phyloP scores from a whole-genome alignment of 1,140 invertebrate genomes.

The Argopecten irradians region DNA sequence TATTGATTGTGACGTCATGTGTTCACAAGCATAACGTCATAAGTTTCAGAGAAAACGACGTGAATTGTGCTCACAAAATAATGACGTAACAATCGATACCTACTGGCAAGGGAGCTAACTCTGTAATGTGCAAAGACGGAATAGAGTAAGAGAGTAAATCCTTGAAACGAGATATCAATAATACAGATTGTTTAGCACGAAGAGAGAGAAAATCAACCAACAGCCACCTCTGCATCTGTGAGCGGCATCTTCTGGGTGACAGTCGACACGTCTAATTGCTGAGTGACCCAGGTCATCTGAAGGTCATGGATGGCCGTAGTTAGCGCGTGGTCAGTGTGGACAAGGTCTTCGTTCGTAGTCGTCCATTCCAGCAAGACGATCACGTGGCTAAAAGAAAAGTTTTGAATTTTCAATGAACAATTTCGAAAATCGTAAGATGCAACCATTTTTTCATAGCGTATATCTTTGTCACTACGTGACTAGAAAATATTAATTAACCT shows the following conservation, averaged over 20 bases:
- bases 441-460: too few relatives aligned
- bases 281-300: conserved; percentile 66
- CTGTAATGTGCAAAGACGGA: too few relatives aligned
- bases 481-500: too few relatives aligned
- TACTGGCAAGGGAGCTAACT: too few relatives aligned
- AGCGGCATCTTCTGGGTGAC: conserved; percentile 65
- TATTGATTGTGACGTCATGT: too few relatives aligned
- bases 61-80: too few relatives aligned
- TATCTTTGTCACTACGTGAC: too few relatives aligned
- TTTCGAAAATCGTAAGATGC: not conserved
- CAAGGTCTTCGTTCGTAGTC: conserved; percentile 22
- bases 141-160: not conserved
- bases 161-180: not conserved
- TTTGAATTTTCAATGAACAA: not conserved
- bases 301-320: conserved; percentile 61
- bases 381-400: conserved; percentile 59
- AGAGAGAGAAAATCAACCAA: not conserved
- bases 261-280: conserved; percentile 57
- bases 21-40: too few relatives aligned
- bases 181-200: not conserved
- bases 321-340: conserved; percentile 49
- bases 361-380: conserved; percentile 64
- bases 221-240: conserved; percentile 64
- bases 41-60: too few relatives aligned
- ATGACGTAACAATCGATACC: too few relatives aligned